These are phyloP conservation scores for Mimas tiliae DNA, from an alignment of 2,888 invertebrate genomes.

Conservation along the genomic window DNA sequence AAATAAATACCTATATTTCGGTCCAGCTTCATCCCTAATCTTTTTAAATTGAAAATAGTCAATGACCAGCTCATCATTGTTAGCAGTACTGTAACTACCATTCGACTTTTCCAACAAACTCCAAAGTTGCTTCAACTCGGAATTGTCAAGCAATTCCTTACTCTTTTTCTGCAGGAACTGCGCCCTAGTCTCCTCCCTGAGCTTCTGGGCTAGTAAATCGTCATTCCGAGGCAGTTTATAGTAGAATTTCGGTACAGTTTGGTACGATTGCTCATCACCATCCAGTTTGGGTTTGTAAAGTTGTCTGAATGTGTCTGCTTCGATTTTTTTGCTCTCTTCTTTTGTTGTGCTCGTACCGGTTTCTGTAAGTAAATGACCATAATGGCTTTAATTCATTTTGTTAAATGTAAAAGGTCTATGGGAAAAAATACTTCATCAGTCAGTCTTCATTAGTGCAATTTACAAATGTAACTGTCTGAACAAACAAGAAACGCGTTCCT, in stretches of 20 bases:
- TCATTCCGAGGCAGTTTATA: slow-evolving; percentile 90
- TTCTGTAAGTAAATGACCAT: slow-evolving; percentile 51
- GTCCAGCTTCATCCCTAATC: slow-evolving; percentile 89
- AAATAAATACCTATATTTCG: slow-evolving; percentile 87
- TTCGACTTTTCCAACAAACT: slow-evolving; percentile 92
- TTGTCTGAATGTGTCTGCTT: slow-evolving; percentile 83
- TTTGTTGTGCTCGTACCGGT: slow-evolving; percentile 69
- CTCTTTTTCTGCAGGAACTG: slow-evolving; percentile 94
- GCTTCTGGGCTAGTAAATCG: slow-evolving; percentile 90
- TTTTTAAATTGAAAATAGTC: slow-evolving; percentile 93
- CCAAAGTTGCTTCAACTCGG: slow-evolving; percentile 94
- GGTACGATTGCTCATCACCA: slow-evolving; percentile 78
- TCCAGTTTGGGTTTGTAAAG: slow-evolving; percentile 81
- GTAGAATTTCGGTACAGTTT: slow-evolving; percentile 90
- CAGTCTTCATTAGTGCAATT: too few relatives aligned
- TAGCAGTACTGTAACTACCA: slow-evolving; percentile 87
- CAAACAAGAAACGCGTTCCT: too few relatives aligned
- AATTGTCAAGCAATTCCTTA: slow-evolving; percentile 92
- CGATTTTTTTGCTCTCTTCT: slow-evolving; percentile 75
- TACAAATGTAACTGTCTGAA: too few relatives aligned
- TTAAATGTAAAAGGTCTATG: too few relatives aligned
- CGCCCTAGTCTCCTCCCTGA: slow-evolving; percentile 95
- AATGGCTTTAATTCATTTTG: too few relatives aligned
- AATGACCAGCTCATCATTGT: slow-evolving; percentile 91
- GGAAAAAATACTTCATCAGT: too few relatives aligned